phyloP scores from a whole-genome alignment of 2,113 vertebrate genomes.

The Lota lota region DNA sequence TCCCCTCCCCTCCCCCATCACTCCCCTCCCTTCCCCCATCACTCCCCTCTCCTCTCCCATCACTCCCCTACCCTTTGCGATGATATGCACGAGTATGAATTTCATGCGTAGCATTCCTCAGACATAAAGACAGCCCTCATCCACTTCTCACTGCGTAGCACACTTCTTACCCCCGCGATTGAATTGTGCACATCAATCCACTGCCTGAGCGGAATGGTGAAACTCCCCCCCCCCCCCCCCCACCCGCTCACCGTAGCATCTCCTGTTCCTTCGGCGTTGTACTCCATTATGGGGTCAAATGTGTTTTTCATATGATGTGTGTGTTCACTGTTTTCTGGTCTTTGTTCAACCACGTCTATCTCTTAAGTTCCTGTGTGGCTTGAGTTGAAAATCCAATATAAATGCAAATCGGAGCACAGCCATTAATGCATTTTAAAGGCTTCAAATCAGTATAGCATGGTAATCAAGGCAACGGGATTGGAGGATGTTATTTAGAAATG shows the following conservation, averaged over 20 bases:
- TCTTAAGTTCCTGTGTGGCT: constrained; percentile 58
- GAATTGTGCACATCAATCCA: constrained; percentile 45
- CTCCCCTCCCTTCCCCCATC: too few species aligned
- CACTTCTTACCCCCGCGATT: constrained; percentile 30
- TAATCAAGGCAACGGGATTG: constrained; percentile 68
- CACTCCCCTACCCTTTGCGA: neutral
- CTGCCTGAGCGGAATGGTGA: constrained; percentile 31
- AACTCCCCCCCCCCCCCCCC: constrained; percentile 27
- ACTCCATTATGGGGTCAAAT: constrained; percentile 64
- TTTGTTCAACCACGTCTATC: constrained; percentile 69
- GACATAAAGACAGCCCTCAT: constrained; percentile 37
- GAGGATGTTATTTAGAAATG: constrained; percentile 66
- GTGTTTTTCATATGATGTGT: constrained; percentile 65
- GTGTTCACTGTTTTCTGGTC: constrained; percentile 51
- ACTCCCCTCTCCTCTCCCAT: too few species aligned
- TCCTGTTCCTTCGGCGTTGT: constrained; percentile 47
- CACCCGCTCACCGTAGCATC: constrained; percentile 48
- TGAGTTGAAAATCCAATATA: constrained; percentile 75
- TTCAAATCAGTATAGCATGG: constrained; percentile 66
- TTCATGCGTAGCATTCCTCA: constrained; percentile 37
- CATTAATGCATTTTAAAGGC: constrained; percentile 76
- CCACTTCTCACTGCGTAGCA: constrained; percentile 24
- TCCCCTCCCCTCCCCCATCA: neutral
- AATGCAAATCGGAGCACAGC: constrained; percentile 73
- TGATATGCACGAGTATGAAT: constrained; percentile 25